Evolutionary conservation across 2,888 invertebrate species (phyloP), one percentile per base, ranked within the genome.

Genomic region (Callinectes sapidus): DNA sequence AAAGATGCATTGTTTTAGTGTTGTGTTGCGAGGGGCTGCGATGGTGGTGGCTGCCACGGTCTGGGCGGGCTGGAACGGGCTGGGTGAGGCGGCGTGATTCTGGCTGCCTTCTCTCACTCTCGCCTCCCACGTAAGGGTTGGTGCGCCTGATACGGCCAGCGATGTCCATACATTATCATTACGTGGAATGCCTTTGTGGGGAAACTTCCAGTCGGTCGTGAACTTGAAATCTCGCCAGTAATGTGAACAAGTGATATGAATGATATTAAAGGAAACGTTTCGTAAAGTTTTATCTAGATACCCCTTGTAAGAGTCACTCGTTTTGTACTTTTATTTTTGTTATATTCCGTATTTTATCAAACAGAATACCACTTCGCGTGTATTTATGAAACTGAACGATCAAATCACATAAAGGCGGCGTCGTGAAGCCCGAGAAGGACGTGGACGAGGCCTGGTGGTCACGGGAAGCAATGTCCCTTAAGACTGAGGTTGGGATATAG

Each of bases 131-230:
- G 71, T 71, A 71, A 71, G 28, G 71, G 71, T 71, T 13, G 71
- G 71, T 71, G 71, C 71, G n/a, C 71, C 71, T 71, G 28, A 71
- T 71, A 71, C 71, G 28, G 71, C 61, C 61, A 61, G 61, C 71
- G 71, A 10, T n/a, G n/a, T 71, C 71, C 71, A 28, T 71, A 28
- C 71, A n/a, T 71, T 71, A 13, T 28, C 16, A 61, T 61, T 28
- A 71, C n/a, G 28, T 28, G 71, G 0, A 71, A 71, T 28, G 28
- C 10, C n/a, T 28, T 71, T 71, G 71, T 28, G 2, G 10, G 28
- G n/a, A 71, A 28, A 71, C n/a, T 28, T n/a, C 0, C n/a, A 61
- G 61, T 61, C n/a, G 23, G 28, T n/a, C n/a, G 71, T 71, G 28
- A 28, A 71, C 8, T 71, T 71, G 10, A 71, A 71, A 16, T 61